These are phyloP conservation scores for Dilophus febrilis DNA, from an alignment of 2,888 invertebrate genomes.

Conservation along the genomic window DNA sequence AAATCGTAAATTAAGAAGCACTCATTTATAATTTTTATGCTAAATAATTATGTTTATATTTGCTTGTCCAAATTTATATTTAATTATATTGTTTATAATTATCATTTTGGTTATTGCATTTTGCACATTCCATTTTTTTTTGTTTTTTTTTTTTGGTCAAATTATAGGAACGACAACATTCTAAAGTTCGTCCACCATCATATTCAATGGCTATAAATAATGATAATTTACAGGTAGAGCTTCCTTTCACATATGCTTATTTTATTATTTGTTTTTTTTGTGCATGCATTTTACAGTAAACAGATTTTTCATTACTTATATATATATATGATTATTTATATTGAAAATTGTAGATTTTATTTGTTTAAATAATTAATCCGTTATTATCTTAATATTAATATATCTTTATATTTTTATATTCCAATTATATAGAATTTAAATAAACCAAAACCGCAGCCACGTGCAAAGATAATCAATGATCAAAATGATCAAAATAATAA, in stretches of 20 bases:
- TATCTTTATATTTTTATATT: conserved; percentile 12
- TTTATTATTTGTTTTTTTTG: too few relatives aligned
- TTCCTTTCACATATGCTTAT: too few relatives aligned
- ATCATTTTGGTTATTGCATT: too few relatives aligned
- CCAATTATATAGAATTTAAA: conserved; percentile 32
- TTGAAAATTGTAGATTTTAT: too few relatives aligned
- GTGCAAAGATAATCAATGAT: conserved; percentile 38
- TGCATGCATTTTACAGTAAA: too few relatives aligned
- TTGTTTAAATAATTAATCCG: conserved; percentile 1
- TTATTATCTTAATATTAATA: conserved; percentile 8
- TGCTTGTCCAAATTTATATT: too few relatives aligned
- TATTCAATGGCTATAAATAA: conserved; percentile 27
- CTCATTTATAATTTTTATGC: too few relatives aligned
- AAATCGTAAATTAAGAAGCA: too few relatives aligned
- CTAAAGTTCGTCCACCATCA: conserved; percentile 27
- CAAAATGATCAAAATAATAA: conserved; percentile 12
- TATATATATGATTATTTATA: too few relatives aligned
- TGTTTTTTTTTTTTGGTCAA: conserved; percentile 10
- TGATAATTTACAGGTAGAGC: conserved; percentile 28
- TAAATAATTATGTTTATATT: too few relatives aligned
- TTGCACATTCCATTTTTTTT: too few relatives aligned
- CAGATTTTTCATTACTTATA: too few relatives aligned
- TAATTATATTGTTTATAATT: background rate
- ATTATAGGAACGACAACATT: conserved; percentile 11
- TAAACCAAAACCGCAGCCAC: conserved; percentile 59